Evolutionary conservation across 2,888 invertebrate genomes (phyloP), one percentile per base, ranked within the genome.

Genomic region (Phengaris arion): DNA sequence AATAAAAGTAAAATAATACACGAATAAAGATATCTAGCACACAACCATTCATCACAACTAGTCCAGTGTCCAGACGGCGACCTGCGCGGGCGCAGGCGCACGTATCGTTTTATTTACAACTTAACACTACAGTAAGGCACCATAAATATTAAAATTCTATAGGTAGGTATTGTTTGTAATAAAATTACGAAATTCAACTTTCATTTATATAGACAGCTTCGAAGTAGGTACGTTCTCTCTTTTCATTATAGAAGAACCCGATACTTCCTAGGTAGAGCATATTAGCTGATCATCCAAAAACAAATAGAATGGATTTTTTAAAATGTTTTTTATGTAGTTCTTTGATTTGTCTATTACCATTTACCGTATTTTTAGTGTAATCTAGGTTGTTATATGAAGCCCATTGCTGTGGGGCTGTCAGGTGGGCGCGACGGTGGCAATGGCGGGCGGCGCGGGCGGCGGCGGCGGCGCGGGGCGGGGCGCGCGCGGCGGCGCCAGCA

Each of bases 401-500:
- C 10, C 6, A 0, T 51, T n/a, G 51, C 15, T 15, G 15, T 45
- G 9, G 12, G 13, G 6, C 48, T 15, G 22, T 48, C 10, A 76
- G 12, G 79, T 77, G 77, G 74, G 74, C 79, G 78, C 76, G 77
- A 80, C 74, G 80, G 79, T 76, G 80, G 77, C 77, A 51, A 76
- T 74, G 57, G 78, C 70, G 76, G 86, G 84, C 79, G 85, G 83
- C 74, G 87, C 86, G 22, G 90, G 87, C 76, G 85, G 87, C 7
- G 85, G 86, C 77, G 84, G 87, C 76, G 83, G 84, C 79, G 85
- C 86, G 64, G 87, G 82, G 74, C 84, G 82, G 48, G 85, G 83
- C 76, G 90, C 86, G 79, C 89, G 89, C 75, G 91, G 88, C 76
- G 92, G 90, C 68, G 87, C 85, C 84, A 92, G 89, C 89, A 92